Base-by-base conservation (phyloP, 2,797 vertebrate species). In the Parauchenoglanis ngamensis region DNA sequence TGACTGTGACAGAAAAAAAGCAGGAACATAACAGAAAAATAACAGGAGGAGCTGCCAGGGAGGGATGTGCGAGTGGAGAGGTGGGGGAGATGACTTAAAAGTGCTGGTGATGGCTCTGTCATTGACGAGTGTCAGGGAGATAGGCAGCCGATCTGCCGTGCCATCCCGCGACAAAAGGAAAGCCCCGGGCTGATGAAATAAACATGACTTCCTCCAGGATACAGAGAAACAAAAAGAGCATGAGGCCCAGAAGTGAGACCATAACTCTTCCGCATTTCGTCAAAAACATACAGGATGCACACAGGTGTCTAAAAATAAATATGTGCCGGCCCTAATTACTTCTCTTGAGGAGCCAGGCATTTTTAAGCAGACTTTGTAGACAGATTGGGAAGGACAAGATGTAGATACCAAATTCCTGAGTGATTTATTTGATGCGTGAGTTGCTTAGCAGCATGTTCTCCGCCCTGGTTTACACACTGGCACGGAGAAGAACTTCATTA, bases 171-270 rank as follows among this genome's bases (percentile, higher is more conserved):
- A 95, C 93, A 94, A 94, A 94, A 93, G 94, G 91, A 91, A 91
- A 94, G 84, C 92, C 93, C 91, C 89, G 91, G 93, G 92, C 92
- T 94, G 93, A 95, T 95, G 93, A 95, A 95, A 95, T 95, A 95
- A 94, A 95, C 94, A 95, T 94, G 90, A 90, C 91, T 92, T 93
- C 93, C 93, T 93, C 92, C 89, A 90, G 93, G 92, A 95, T 93
- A 92, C 91, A 90, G 90, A 94, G 88, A 93, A 90, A 92, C 88
- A 76, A 91, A 87, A 61, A 28, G 81, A 80, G 15, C 3, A 31
- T 8, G 8, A 54, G 80, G 78, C 83, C 80, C 65, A 82, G 61
- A 70, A 68, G 76, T 57, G 73, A 80, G 54, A 84, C 65, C 61
- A 21, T 54, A 72, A 63, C 79, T 80, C 86, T 68, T 78, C 49